Base-by-base conservation (phyloP, 2,888 invertebrate species). In the Buathra laborator region DNA sequence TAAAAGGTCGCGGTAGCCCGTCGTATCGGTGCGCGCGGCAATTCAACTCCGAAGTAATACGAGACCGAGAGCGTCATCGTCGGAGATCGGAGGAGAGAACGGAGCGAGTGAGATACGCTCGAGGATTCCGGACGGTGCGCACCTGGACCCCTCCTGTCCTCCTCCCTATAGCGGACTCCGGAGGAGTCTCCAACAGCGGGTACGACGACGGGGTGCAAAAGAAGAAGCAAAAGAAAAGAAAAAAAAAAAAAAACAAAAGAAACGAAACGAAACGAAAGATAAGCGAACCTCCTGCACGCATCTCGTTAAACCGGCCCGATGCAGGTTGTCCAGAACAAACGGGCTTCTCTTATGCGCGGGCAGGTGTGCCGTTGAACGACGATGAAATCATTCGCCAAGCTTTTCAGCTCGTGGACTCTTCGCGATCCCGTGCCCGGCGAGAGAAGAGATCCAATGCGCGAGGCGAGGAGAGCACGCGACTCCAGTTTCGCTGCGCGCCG, bases 221-320 rank as follows among this genome's bases (percentile, higher is more conserved):
- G 44, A 44, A 14, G 67, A 44, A 24, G 24, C 12, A 46, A 10
- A 19, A 3, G 62, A 64, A 16, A 64, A 75, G 7, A 14, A 46
- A 74, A n/a, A 46, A 51, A 6, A 12, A 14, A 37, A 43, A 43
- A 43, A 43, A 24, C 2, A 16, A 46, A 32, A 64, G n/a, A 71
- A 53, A 80, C 72, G 53, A 37, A 53, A 80, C 72, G 53, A 37
- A 66, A 43, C 19, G 32, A 37, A 51, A 51, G 19, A 76, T 43
- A 76, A 76, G 64, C 37, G 37, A 76, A 66, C n/a, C 44, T 70
- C 53, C 14, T 14, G 66, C 72, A 53, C 64, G 81, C 84, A 78
- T 81, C 81, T 84, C 64, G 84, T 78, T 78, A 74, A 78, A 81
- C 74, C 81, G 77, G 77, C 44, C 78, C 67, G 66, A 67, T 77